Percentiles rank a stretch among this genome's conserved stretches.
phyloP scores from a whole-genome alignment of 2,888 invertebrate genomes.

The Ennomos erosarius region DNA sequence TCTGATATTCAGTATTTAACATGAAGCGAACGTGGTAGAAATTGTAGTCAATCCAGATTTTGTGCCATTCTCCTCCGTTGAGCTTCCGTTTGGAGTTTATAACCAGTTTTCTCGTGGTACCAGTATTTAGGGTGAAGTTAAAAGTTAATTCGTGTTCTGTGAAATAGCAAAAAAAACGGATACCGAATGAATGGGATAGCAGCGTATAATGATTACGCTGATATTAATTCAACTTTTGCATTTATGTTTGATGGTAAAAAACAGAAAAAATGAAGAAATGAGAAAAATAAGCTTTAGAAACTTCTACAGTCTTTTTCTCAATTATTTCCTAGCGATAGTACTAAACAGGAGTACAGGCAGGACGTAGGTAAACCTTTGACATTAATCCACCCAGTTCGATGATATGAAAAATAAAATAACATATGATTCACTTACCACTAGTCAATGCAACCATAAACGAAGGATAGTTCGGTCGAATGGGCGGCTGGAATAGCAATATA shows the following conservation, averaged over 20 bases:
- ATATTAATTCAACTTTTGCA: no score
- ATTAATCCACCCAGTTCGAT: no score
- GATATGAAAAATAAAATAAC: no score
- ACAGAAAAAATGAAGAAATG: no score
- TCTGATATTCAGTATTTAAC: constrained; percentile 95
- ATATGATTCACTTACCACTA: constrained; percentile 83
- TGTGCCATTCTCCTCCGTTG: constrained; percentile 98
- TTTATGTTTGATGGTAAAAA: no score
- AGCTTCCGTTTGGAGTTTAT: constrained; percentile 93
- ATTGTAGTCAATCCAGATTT: constrained; percentile 97
- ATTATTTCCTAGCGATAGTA: no score
- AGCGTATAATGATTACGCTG: no score
- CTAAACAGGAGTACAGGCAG: no score
- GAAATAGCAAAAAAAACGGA: neutral
- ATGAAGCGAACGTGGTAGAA: constrained; percentile 96
- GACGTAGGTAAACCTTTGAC: no score
- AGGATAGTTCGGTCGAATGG: constrained; percentile 94
- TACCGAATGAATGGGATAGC: no score
- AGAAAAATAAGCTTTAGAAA: no score
- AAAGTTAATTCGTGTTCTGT: constrained; percentile 94
- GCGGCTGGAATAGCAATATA: constrained; percentile 95
- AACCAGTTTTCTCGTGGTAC: constrained; percentile 91
- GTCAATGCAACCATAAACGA: constrained; percentile 96
- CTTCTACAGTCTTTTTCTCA: no score
- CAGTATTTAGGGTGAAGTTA: constrained; percentile 95